These are phyloP conservation scores for Parochlus steinenii DNA, from an alignment of 2,888 invertebrate genomes.

Conservation along the genomic window DNA sequence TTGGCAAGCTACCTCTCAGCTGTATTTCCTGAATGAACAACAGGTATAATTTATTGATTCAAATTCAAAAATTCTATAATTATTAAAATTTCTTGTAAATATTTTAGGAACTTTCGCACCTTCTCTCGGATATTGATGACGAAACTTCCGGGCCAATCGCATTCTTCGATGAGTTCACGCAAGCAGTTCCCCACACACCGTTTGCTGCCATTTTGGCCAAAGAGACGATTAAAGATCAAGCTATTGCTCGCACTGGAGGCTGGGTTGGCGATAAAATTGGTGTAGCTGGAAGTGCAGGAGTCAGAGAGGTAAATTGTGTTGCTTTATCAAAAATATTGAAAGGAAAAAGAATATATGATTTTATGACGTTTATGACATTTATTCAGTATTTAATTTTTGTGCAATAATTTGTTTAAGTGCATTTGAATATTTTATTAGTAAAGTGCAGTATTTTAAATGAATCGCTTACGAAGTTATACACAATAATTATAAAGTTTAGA, in stretches of 20 bases:
- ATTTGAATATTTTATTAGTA: too few species aligned
- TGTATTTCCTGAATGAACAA: slow-evolving; percentile 41
- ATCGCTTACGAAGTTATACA: too few species aligned
- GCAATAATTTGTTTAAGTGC: too few species aligned
- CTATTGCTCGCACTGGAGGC: slow-evolving; percentile 13
- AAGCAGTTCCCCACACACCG: slow-evolving; percentile 28
- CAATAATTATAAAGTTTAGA: too few species aligned
- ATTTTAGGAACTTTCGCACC: slow-evolving; percentile 32
- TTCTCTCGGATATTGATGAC: slow-evolving; percentile 30
- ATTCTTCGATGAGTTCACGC: slow-evolving; percentile 19
- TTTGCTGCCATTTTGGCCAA: slow-evolving; percentile 32
- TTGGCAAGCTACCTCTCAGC: slow-evolving; percentile 44
- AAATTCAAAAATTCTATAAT: slow-evolving; percentile 10
- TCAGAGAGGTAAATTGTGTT: slow-evolving; percentile 32
- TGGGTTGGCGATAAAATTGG: slow-evolving; percentile 27
- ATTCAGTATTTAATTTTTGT: too few species aligned
- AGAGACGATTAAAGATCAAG: slow-evolving; percentile 19
- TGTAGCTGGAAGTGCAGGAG: slow-evolving; percentile 26
- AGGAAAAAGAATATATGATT: too few species aligned
- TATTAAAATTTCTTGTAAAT: slow-evolving; percentile 7
- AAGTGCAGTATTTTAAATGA: too few species aligned
- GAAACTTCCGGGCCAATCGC: slow-evolving; percentile 25
- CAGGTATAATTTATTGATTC: slow-evolving; percentile 30
- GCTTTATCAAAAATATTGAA: too few species aligned
- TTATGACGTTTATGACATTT: too few species aligned